Evolutionary conservation across 2,888 invertebrate genomes (phyloP), one percentile per base, ranked within the genome.

Genomic region (Oscheius onirici): DNA sequence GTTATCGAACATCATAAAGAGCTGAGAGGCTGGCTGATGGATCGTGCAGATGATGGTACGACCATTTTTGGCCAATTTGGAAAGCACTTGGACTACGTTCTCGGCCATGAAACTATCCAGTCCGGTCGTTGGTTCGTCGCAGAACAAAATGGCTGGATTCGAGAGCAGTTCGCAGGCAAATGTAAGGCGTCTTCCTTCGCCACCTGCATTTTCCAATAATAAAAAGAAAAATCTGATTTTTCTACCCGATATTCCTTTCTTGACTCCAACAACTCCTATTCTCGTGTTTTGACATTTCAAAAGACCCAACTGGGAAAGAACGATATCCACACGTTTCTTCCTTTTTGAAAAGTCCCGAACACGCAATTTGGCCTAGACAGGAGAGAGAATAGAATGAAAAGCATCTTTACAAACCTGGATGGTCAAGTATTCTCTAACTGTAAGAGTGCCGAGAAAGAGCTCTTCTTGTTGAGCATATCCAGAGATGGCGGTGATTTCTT

Each of bases 81-180:
- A 84, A 61, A 90, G 82, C 0, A 93, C 93, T 88, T 93, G 92
- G 20, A 95, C 92, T 1, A 97, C 94, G 26, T 78, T 78, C 72
- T 94, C 92, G 0, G 97, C 97, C 95, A 96, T 97, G 86, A 93
- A 96, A 0, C 96, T 95, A 89, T 97, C 97, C 71, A 97, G 90
- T 1, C 97, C 86, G n/a, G 74, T 79, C 1, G 97, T 97, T 0
- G 97, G 97, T 86, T 97, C 97, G 86, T 97, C 97, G 88, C 96
- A 96, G 88, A 97, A 95, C 91, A 97, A 92, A 52, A 97, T 90
- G 0, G 94, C 92, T 0, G 97, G 97, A 90, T 97, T 94, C 0
- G 95, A 97, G 54, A 86, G 73, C 13, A 86, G 69, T 58, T 97
- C 97, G n/a, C 95, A 93, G 20, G 97, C 97, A 88, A 99, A 96